Conservation (phyloP, 2,113 vertebrate species). For the Cottus gobio region DNA sequence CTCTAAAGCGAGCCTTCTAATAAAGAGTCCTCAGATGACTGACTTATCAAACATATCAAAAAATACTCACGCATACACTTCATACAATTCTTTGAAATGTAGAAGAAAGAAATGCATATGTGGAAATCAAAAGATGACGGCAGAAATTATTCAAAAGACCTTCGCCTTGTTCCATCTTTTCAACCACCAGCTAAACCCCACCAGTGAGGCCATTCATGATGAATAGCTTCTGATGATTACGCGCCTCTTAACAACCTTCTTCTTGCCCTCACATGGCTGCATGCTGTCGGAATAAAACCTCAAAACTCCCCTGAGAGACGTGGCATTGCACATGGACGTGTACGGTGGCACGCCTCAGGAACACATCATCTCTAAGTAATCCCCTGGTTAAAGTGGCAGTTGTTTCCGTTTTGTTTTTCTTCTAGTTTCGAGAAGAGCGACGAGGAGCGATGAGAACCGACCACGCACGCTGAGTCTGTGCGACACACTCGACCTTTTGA, state of each 20-base stretch:
- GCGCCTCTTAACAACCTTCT: slow-evolving; percentile 28
- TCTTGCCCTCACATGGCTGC: slow-evolving; percentile 25
- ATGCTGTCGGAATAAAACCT: neutral
- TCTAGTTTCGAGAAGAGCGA: slow-evolving; percentile 3
- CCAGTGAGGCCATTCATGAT: slow-evolving; percentile 22
- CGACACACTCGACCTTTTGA: slow-evolving; percentile 62
- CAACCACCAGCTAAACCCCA: slow-evolving; percentile 22
- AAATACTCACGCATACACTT: neutral
- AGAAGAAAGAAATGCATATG: slow-evolving; percentile 2
- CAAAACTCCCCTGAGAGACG: neutral
- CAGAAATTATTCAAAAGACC: neutral
- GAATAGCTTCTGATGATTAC: slow-evolving; percentile 30
- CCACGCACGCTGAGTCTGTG: slow-evolving; percentile 40
- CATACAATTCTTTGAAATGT: slow-evolving; percentile 1
- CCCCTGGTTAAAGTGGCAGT: slow-evolving; percentile 25
- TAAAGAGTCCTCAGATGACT: neutral
- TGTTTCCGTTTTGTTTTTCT: neutral
- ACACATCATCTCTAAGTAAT: slow-evolving; percentile 2
- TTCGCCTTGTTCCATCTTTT: slow-evolving; percentile 31
- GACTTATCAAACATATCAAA: neutral
- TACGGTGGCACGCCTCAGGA: no score
- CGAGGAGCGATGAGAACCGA: no score
- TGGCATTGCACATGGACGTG: no score
- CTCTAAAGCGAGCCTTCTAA: neutral
- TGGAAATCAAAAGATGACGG: slow-evolving; percentile 21